These are phyloP conservation scores for Agrotis ipsilon DNA, from an alignment of 2,888 invertebrate species.

Conservation along the genomic window DNA sequence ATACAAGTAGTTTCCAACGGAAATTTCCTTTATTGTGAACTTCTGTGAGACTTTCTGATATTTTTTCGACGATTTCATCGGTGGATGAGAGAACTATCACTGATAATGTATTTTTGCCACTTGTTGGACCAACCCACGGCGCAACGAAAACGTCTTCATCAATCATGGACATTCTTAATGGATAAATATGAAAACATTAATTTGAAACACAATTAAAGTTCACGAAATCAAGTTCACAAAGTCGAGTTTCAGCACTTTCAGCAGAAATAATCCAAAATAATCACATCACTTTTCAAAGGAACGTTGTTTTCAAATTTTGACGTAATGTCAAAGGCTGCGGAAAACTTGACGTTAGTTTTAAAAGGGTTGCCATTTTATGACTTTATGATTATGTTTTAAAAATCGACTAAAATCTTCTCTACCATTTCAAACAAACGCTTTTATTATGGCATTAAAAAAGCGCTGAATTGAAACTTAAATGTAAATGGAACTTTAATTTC, in stretches of 20 bases:
- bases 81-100: constrained; percentile 83
- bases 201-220: too few species aligned
- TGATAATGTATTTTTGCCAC: constrained; percentile 80
- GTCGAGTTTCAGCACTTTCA: too few species aligned
- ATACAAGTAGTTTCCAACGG: constrained; percentile 82
- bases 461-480: too few species aligned
- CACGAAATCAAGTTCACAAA: too few species aligned
- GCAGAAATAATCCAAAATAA: too few species aligned
- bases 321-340: too few species aligned
- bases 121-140: constrained; percentile 85
- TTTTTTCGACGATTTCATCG: constrained; percentile 80
- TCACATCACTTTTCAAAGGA: too few species aligned
- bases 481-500: too few species aligned
- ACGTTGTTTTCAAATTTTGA: too few species aligned
- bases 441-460: too few species aligned
- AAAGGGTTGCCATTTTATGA: constrained; percentile 9
- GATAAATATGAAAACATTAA: neutral
- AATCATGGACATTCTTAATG: constrained; percentile 74
- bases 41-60: constrained; percentile 81
- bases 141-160: constrained; percentile 78
- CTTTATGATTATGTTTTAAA: neutral
- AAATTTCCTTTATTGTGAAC: constrained; percentile 79
- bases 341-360: neutral
- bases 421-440: too few species aligned
- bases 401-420: neutral